Base-by-base conservation (phyloP, 2,113 vertebrate genomes). In the Tringa solitaria region DNA sequence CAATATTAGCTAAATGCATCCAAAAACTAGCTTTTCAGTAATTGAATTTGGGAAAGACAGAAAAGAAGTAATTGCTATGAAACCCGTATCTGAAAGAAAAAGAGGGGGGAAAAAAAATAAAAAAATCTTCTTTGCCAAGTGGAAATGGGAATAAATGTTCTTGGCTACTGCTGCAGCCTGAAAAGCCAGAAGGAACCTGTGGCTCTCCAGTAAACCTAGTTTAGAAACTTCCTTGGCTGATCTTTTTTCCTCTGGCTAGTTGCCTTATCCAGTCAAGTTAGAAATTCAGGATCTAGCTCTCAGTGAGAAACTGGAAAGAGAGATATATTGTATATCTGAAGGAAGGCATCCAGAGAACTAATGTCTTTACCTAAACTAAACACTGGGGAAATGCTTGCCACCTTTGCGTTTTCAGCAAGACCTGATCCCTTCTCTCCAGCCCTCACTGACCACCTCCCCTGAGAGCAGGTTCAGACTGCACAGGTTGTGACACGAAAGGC, bases 71-170 rank as follows among this genome's bases (percentile, higher is more conserved):
- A 93, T 50, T 74, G 70, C 54, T 83, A 61, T 33, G 54, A 92
- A 85, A n/a, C 23, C 67, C 19, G 11, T 20, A 69, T 32, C 39
- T 69, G 33, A 82, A 81, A 54, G 20, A 39, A 50, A 74, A 50
- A 50, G 6, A 5, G 6, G 17, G 20, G 6, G 50, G 50, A 8
- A 24, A 24, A 14, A 51, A 46, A 12, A 73, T 1, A 6, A 37
- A 30, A 30, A 35, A 20, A 22, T 4, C 22, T 57, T 73, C 43
- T 82, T 60, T 82, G 89, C 81, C 91, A 95, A 88, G 37, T 85
- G 46, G 56, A 89, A 96, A 93, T 77, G n/a, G 63, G 61, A 90
- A 91, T 91, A 91, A 88, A 90, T 81, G 68, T 94, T 93, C 75
- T 88, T 94, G 82, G 87, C 68, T 92, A 90, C 79, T 69, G 35